Conservation (phyloP, 2,113 vertebrate genomes). For the Lucifuga dentata region DNA sequence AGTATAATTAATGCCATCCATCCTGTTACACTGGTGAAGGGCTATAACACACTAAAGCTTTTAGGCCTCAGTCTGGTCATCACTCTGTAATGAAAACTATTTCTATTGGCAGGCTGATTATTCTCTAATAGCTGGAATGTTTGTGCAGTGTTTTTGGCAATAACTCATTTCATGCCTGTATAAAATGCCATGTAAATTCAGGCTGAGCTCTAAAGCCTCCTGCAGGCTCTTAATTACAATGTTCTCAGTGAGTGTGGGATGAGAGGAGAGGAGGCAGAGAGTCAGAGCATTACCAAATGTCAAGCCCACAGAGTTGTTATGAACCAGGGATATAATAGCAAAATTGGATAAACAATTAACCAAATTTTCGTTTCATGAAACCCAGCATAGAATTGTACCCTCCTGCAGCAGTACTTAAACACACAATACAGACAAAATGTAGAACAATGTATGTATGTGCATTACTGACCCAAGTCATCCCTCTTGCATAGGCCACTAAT, state of each 20-base stretch:
- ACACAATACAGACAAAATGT: not conserved
- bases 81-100: constrained; percentile 55
- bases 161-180: constrained; percentile 72
- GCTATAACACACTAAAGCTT: constrained; percentile 36
- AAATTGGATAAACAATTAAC: constrained; percentile 56
- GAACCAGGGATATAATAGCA: constrained; percentile 47
- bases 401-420: not conserved
- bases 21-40: constrained; percentile 28
- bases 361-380: constrained; percentile 26
- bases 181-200: constrained; percentile 73
- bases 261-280: constrained; percentile 38
- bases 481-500: constrained; percentile 8
- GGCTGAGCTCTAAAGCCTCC: constrained; percentile 65
- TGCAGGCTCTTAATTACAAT: constrained; percentile 72
- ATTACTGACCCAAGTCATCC: no score
- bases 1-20: constrained; percentile 60
- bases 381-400: constrained; percentile 3
- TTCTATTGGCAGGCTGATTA: constrained; percentile 60
- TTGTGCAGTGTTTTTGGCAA: constrained; percentile 63
- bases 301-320: constrained; percentile 46
- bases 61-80: constrained; percentile 15
- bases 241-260: constrained; percentile 42
- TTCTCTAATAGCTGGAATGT: constrained; percentile 61
- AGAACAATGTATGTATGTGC: not conserved
- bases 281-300: constrained; percentile 50